Evolutionary conservation across 53 echinoderm and acorn worm genomes (phyloP).

Genomic region (Echinarachnius parma): DNA sequence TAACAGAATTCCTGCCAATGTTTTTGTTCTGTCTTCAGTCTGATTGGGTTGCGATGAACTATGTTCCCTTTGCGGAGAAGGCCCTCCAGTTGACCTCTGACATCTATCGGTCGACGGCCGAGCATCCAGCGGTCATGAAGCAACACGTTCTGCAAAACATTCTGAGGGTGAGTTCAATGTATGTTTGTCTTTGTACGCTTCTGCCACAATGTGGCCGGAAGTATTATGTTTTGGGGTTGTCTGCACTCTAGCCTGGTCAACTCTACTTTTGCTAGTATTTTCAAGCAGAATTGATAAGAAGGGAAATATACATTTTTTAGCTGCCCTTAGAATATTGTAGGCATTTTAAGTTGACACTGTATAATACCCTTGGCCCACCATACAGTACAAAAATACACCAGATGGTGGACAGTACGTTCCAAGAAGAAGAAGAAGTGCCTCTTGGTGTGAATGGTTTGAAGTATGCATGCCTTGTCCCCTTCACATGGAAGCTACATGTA

Average conservation of each 20-base stretch:
- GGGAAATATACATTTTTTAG: too few relatives aligned
- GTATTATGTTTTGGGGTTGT: too few relatives aligned
- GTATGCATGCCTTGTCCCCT: too few relatives aligned
- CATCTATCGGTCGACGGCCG: conserved; percentile 84
- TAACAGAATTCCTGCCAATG: neutral
- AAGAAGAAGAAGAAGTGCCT: too few relatives aligned
- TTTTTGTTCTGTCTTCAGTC: conserved; percentile 46
- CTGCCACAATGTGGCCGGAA: too few relatives aligned
- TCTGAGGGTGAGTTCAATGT: conserved; percentile 63
- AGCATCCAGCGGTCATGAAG: conserved; percentile 74
- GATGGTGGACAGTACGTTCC: too few relatives aligned
- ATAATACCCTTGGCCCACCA: too few relatives aligned
- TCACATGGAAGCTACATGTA: too few relatives aligned
- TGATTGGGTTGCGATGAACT: conserved; percentile 98
- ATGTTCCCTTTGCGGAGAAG: conserved; percentile 99
- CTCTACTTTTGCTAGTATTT: neutral
- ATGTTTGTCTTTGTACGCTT: neutral
- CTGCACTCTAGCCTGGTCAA: neutral
- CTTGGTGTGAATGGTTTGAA: too few relatives aligned
- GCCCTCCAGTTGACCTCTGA: conserved; percentile 72
- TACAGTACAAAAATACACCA: too few relatives aligned
- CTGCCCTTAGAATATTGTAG: too few relatives aligned
- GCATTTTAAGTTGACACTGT: too few relatives aligned
- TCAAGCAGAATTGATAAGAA: neutral
- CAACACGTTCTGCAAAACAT: conserved; percentile 94